Evolutionary conservation across 1,140 invertebrate genomes (phyloP).

Genomic region (Penaeus japonicus): DNA sequence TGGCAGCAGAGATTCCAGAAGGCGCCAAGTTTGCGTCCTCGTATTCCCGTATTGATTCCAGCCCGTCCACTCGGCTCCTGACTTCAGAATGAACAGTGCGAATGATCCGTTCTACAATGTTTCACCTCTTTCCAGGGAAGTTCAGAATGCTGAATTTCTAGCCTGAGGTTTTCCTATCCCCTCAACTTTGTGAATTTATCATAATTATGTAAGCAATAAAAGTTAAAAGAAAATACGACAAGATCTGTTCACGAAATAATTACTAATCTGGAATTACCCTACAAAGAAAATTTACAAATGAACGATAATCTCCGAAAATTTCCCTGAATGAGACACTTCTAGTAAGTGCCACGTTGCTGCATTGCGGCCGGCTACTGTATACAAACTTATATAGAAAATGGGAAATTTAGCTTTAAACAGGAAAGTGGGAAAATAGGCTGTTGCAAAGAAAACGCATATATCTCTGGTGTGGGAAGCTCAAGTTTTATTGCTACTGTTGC

Average conservation of each 20-base stretch:
- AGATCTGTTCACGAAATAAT: no score
- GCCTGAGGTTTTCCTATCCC: no score
- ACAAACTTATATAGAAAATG: conserved; percentile 25
- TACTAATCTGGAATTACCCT: no score
- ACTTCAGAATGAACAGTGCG: conserved; percentile 24
- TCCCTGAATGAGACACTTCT: not conserved
- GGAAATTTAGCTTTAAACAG: not conserved
- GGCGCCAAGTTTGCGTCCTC: not conserved
- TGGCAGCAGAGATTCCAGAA: not conserved
- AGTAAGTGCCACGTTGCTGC: conserved; percentile 2
- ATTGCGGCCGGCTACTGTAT: conserved; percentile 19
- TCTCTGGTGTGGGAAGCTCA: no score
- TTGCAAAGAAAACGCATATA: no score
- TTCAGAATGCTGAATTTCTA: no score
- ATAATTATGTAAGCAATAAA: no score
- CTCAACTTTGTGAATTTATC: no score
- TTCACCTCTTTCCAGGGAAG: not conserved
- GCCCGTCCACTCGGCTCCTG: conserved; percentile 11
- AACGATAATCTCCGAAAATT: not conserved
- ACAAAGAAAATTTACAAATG: not conserved
- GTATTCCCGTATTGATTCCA: conserved; percentile 31
- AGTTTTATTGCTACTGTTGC: no score
- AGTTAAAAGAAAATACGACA: no score
- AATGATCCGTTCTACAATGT: not conserved
- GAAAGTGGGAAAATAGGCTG: not conserved